Base-by-base conservation (phyloP, 2,797 vertebrate genomes). In the Paratrypauchen microcephalus region DNA sequence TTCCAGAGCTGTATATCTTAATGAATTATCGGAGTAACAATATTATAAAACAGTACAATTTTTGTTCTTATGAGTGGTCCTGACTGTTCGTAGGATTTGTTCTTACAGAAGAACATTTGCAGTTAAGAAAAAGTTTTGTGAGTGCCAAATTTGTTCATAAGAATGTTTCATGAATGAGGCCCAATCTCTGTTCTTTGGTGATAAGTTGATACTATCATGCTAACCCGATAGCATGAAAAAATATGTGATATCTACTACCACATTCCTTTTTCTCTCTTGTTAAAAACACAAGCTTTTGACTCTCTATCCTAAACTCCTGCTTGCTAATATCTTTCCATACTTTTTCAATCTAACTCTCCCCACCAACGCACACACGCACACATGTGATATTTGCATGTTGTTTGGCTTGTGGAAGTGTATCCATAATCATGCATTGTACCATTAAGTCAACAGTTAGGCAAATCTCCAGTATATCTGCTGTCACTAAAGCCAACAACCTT, bases 391-490 rank as follows among this genome's bases (percentile, higher is more conserved):
- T 90, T 90, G 87, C 87, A 89, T 89, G 72, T 54, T 23, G 23
- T 76, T 36, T 50, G 68, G 54, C 73, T 54, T 3, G 72, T 82
- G 66, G 71, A 68, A 65, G 72, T 62, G 63, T 72, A 76, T 70
- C 67, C 48, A 90, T 85, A 88, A 83, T 86, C 80, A 77, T 19
- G 73, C 84, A 86, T 87, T 88, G 85, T 86, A 52, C 78, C 73
- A 54, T 66, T 55, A 16, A 70, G 60, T 72, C 76, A 64, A 76
- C 85, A 85, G 74, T 69, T 80, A 91, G 66, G 83, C 86, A 91
- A 92, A 89, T 85, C 24, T 18, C 24, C 23, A 24, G 60, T 19
- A 39, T 70, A 69, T 74, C 68, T 76, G 70, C 76, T 54, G 65
- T 67, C 63, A 50, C 68, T 58, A 50, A 39, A 64, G 68, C 75